Evolutionary conservation across 2,113 vertebrate species (phyloP), one percentile per base, ranked within the genome.

Genomic region (Willisornis vidua): DNA sequence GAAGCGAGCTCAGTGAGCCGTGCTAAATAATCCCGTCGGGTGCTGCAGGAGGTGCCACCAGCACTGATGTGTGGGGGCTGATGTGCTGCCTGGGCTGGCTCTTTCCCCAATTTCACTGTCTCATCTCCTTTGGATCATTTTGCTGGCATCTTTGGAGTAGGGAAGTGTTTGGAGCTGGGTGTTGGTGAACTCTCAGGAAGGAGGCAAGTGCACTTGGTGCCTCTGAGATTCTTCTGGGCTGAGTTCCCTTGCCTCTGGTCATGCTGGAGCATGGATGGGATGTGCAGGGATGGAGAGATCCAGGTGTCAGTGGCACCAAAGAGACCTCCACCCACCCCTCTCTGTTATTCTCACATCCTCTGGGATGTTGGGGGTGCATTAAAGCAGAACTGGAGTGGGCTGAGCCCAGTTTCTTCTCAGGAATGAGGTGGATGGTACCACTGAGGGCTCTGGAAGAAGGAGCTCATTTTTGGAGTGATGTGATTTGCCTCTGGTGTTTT

Each of bases 401-500:
- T 79, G 35, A 57, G 33, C 78, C 39, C 82, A 3, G 1, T 39
- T n/a, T 31, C n/a, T 55, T 7, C 45, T 5, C 63, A 41, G 49
- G 33, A 5, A 5, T 14, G 57, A 72, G 68, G 37, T 17, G 59
- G 6, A 63, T 37, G 80, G 76, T 71, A 12, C 19, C 1, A 4
- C 37, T 25, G 66, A 55, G 68, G 63, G 8, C n/a, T 58, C 41
- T 46, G 63, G 63, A 13, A 52, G 58, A 49, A 79, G 39, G 55
- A 90, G 43, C 55, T 94, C 10, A 5, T 91, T 90, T 87, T 55
- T 89, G 74, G 25, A 82, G 63, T 5, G 75, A 58, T 59, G 62
- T 19, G 59, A 80, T 94, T 95, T 84, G 67, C 86, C 88, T 81
- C 76, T 51, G 80, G 66, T 89, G 88, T 89, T 96, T 96, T 80